phyloP scores from a whole-genome alignment of 2,113 vertebrate genomes.

The Siphamia tubifer region DNA sequence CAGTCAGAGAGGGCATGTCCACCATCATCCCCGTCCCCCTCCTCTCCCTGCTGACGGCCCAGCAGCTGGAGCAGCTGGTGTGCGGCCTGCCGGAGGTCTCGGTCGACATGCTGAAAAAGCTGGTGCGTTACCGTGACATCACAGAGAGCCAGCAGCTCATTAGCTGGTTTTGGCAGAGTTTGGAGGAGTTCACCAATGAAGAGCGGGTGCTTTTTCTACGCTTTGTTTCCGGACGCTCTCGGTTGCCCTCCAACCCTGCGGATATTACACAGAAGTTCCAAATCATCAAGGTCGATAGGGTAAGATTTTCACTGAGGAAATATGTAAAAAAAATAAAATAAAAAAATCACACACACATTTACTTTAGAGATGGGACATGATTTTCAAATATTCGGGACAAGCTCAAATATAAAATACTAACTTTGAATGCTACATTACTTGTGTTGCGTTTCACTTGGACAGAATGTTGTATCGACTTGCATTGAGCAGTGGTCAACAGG shows the following conservation, averaged over 20 bases:
- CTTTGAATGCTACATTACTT: too few relatives aligned
- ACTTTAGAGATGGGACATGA: too few relatives aligned
- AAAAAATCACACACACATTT: too few relatives aligned
- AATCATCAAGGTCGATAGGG: slow-evolving; percentile 85
- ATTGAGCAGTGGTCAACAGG: too few relatives aligned
- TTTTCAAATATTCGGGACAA: too few relatives aligned
- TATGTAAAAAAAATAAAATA: background rate
- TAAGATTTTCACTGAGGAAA: slow-evolving; percentile 42
- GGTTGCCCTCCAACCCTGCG: slow-evolving; percentile 82
- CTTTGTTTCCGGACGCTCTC: slow-evolving; percentile 82
- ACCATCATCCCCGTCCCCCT: slow-evolving; percentile 84
- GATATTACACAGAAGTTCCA: slow-evolving; percentile 85
- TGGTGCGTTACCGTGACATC: slow-evolving; percentile 85
- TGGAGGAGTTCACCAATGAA: slow-evolving; percentile 86
- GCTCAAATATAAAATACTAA: too few relatives aligned
- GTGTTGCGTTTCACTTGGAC: too few relatives aligned
- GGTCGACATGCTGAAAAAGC: slow-evolving; percentile 82
- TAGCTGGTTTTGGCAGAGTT: slow-evolving; percentile 84
- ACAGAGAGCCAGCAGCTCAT: slow-evolving; percentile 82
- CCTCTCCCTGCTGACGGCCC: slow-evolving; percentile 82
- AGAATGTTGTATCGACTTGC: too few relatives aligned
- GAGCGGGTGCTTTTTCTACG: slow-evolving; percentile 85
- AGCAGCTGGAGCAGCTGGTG: slow-evolving; percentile 84
- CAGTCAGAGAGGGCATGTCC: slow-evolving; percentile 85
- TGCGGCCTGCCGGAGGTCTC: slow-evolving; percentile 84